phyloP scores from a whole-genome alignment of 92 coral and sea anemone genomes.

The Epizoanthus fatuus region DNA sequence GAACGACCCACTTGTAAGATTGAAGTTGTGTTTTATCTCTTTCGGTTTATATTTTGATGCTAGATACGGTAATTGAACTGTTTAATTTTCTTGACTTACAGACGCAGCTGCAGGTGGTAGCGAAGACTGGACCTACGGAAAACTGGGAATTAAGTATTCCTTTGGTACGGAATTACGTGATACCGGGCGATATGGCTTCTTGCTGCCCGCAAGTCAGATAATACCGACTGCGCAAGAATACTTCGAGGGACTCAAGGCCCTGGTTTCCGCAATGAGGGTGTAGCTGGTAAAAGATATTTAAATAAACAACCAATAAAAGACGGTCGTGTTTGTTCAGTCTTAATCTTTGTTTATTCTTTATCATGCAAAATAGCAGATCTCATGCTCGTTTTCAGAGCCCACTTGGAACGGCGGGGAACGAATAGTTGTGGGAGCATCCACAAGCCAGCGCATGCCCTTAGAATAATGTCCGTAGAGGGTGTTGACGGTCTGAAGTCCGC shows the following conservation, averaged over 20 bases:
- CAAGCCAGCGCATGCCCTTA: too few relatives aligned
- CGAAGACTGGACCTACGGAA: constrained; percentile 85
- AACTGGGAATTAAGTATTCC: constrained; percentile 80
- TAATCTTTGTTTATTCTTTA: too few relatives aligned
- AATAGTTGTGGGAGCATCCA: too few relatives aligned
- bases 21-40: too few relatives aligned
- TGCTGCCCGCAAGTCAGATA: constrained; percentile 82
- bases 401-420: too few relatives aligned
- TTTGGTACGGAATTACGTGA: constrained; percentile 90
- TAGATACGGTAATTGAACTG: too few relatives aligned
- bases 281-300: background rate
- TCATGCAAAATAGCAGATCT: too few relatives aligned
- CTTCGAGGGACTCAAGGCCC: constrained; percentile 83
- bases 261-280: constrained; percentile 67
- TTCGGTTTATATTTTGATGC: too few relatives aligned
- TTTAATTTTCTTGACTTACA: background rate
- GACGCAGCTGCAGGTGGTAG: constrained; percentile 91
- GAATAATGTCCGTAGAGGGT: too few relatives aligned
- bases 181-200: constrained; percentile 81
- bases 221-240: constrained; percentile 89
- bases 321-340: background rate
- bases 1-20: too few relatives aligned
- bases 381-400: too few relatives aligned
- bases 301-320: background rate
- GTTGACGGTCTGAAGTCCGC: too few relatives aligned